Conservation (phyloP, 2,113 vertebrate species). For the Monopterus albus region DNA sequence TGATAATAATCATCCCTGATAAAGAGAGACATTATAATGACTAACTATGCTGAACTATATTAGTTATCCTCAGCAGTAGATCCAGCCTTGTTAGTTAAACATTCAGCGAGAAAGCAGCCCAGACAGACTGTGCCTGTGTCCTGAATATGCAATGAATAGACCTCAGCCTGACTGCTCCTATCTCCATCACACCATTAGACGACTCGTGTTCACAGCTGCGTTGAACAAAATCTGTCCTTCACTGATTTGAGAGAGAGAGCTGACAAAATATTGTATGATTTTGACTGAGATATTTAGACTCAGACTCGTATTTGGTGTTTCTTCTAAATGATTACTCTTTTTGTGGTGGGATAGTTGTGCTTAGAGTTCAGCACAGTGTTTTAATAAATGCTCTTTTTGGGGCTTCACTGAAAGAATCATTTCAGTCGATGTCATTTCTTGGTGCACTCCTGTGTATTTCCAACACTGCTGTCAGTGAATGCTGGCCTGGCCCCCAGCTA, state of each 20-base stretch:
- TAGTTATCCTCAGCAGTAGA: not conserved
- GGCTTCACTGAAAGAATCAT: not conserved
- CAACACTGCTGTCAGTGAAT: slow-evolving; percentile 42
- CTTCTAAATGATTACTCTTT: too few species aligned
- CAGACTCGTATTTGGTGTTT: too few species aligned
- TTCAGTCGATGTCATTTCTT: slow-evolving; percentile 2
- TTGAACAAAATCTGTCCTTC: not conserved
- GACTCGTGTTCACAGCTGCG: not conserved
- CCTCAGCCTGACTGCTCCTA: slow-evolving; percentile 17
- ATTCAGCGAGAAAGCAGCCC: not conserved
- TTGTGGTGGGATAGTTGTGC: not conserved
- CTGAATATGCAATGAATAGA: slow-evolving; percentile 32
- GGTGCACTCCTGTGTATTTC: slow-evolving; percentile 42
- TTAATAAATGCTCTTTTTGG: not conserved
- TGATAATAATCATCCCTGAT: not conserved
- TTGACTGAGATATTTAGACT: too few species aligned
- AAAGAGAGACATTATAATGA: not conserved
- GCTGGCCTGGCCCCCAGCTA: slow-evolving; percentile 24
- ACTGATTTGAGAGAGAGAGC: not conserved
- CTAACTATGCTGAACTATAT: not conserved
- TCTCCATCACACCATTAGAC: slow-evolving; percentile 20
- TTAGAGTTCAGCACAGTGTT: not conserved
- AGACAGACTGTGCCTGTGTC: slow-evolving; percentile 26
- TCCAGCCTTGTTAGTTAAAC: not conserved
- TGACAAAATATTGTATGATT: too few species aligned